These are phyloP conservation scores for Sebastes oblongus DNA, from an alignment of 2,797 vertebrate genomes.

Conservation along the genomic window DNA sequence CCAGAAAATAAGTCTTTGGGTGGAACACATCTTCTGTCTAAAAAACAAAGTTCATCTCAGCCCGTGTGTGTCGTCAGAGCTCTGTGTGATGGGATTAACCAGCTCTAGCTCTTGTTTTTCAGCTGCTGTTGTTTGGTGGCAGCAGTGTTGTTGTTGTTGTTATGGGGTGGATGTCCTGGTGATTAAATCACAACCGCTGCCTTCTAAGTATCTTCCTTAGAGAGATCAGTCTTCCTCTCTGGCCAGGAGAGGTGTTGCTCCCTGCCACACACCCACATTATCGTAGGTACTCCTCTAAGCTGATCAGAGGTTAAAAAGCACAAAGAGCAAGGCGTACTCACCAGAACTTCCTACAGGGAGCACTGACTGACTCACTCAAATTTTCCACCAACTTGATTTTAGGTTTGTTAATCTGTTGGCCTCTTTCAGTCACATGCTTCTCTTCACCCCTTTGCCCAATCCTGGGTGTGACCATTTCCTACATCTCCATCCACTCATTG, in stretches of 20 bases:
- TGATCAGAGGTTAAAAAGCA: slow-evolving; percentile 32
- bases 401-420: slow-evolving; percentile 13
- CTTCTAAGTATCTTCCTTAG: slow-evolving; percentile 10
- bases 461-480: slow-evolving; percentile 62
- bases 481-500: slow-evolving; percentile 45
- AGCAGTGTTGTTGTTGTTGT: slow-evolving; percentile 10
- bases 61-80: not conserved
- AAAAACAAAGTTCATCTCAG: not conserved
- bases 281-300: slow-evolving; percentile 15
- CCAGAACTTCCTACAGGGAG: not conserved
- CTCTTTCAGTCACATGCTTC: slow-evolving; percentile 20
- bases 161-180: not conserved
- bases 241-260: slow-evolving; percentile 21
- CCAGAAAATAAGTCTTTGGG: not conserved
- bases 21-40: not conserved
- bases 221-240: slow-evolving; percentile 32
- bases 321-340: not conserved
- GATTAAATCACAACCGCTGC: slow-evolving; percentile 3
- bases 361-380: not conserved
- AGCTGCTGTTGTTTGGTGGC: slow-evolving; percentile 4
- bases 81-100: not conserved
- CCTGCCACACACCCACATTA: not conserved
- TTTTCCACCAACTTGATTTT: slow-evolving; percentile 42
- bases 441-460: slow-evolving; percentile 38
- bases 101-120: not conserved